phyloP scores from a whole-genome alignment of 2,797 vertebrate genomes.

The Mycteria americana region DNA sequence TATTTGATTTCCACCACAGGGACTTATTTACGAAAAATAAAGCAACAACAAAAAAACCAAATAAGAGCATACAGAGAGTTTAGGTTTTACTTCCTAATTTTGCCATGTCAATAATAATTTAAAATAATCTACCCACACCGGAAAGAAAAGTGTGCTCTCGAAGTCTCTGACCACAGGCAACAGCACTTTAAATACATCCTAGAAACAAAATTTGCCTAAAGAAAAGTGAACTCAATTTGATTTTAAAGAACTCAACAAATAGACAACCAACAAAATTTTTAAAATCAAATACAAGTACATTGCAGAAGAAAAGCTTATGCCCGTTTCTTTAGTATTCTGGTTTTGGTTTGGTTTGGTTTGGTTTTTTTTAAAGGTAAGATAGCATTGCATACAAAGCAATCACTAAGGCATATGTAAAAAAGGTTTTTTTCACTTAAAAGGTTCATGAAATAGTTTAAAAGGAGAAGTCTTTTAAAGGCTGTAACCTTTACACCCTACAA shows the following conservation, averaged over 20 bases:
- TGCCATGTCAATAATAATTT: neutral
- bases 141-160: neutral
- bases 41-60: neutral
- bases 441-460: neutral
- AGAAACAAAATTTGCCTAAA: neutral
- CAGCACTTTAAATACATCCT: neutral
- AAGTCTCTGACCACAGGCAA: neutral
- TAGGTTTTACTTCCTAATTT: neutral
- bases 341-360: neutral
- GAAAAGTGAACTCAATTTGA: neutral
- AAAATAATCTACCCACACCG: neutral
- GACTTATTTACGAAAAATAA: neutral
- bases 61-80: neutral
- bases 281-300: neutral
- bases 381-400: neutral
- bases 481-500: neutral
- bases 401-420: neutral
- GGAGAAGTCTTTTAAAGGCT: neutral
- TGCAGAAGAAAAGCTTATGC: neutral
- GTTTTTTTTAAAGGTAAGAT: neutral
- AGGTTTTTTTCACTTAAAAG: neutral
- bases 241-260: neutral
- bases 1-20: neutral
- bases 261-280: accelerated
- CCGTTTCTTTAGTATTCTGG: neutral